Conservation (phyloP, 2,888 invertebrate genomes). For the Sclerodermus sp. region DNA sequence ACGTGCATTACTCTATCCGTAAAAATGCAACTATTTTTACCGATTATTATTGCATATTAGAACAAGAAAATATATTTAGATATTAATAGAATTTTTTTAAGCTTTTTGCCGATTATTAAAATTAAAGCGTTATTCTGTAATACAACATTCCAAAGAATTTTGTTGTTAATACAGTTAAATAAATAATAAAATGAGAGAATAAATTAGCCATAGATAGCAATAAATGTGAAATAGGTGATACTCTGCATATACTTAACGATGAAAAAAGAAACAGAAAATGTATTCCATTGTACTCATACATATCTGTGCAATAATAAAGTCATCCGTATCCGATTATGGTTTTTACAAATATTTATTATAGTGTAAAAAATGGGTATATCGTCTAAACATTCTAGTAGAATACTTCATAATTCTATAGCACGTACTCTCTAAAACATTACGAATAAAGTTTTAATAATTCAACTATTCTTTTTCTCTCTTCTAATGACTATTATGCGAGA, state of each 20-base stretch:
- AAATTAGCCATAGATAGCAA: constrained; percentile 22
- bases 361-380: no score
- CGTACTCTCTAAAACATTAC: no score
- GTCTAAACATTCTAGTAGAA: constrained; percentile 2
- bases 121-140: no score
- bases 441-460: no score
- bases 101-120: no score
- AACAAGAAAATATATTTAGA: constrained; percentile 33
- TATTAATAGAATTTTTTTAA: constrained; percentile 29
- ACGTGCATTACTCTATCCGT: constrained; percentile 20
- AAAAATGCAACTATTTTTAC: constrained; percentile 34
- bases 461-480: no score
- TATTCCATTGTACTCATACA: constrained; percentile 47
- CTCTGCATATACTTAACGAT: constrained; percentile 26
- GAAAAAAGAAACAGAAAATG: constrained; percentile 28
- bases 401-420: no score
- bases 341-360: no score
- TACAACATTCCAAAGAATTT: not conserved
- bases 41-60: constrained; percentile 23
- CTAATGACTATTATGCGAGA: no score
- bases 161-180: constrained; percentile 20
- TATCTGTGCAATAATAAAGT: constrained; percentile 49
- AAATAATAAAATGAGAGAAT: constrained; percentile 15
- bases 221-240: constrained; percentile 25
- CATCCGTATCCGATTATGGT: no score